Evolutionary conservation across 2,888 invertebrate species (phyloP), one percentile per base, ranked within the genome.

Genomic region (Agrilus cyanescens): DNA sequence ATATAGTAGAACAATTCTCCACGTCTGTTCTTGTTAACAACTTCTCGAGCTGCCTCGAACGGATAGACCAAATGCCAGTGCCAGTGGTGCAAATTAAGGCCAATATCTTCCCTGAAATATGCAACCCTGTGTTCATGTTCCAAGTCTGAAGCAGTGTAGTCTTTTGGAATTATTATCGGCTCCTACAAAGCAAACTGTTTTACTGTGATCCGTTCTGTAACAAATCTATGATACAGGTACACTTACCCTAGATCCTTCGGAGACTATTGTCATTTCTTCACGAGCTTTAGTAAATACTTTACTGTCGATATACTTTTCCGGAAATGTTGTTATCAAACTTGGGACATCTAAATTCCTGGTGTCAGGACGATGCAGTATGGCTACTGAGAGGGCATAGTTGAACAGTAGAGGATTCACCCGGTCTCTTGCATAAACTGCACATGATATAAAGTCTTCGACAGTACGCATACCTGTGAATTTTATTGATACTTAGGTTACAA

Each of bases 41-140:
- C 76, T 32, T 68, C 64, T 35, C 54, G 53, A 0, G 74, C 66
- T 0, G 80, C 76, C 51, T 81, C 80, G 62, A 81, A 81, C 0
- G 88, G 88, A 62, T 88, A 89, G 2, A 89, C 87, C 51, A 89
- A 72, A 64, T 90, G 89, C 89, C 88, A 89, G 60, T 89, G 88
- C 88, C 89, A 90, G 61, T 90, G 89, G 62, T 89, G 89, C 39
- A 86, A 77, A 67, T 89, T 89, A 53, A 89, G 72, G 50, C 86
- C 87, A 46, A 87, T 70, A 63, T 88, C 89, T 61, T 89, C 89
- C 32, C 88, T 76, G 74, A 85, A 89, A 66, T 89, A 90, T 25
- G 85, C 82, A 46, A 86, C 63, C 4, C 82, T 75, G 62, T 89
- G 87, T 56, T 90, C 89, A 1, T 78, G 78, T 55, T 89, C 86